Evolutionary conservation across 2,797 vertebrate genomes (phyloP), one percentile per base, ranked within the genome.

Genomic region (Ambastaia sidthimunki): DNA sequence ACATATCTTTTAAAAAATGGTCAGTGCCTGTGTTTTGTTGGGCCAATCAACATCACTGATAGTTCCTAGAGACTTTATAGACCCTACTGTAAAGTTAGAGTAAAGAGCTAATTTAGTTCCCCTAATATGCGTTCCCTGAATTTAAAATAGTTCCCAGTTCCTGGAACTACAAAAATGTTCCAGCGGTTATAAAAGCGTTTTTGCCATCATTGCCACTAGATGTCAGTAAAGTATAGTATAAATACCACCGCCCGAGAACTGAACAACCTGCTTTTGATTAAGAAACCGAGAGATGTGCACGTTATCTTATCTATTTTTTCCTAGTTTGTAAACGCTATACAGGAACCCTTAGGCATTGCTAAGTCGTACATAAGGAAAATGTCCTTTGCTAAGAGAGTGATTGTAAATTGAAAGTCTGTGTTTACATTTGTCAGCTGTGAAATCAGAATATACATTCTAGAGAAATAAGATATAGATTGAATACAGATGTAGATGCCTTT

Each of bases 401-500:
- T 77, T 59, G 37, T 7, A 48, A 72, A 65, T 41, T 37, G 18
- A 60, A 70, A 10, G 9, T 41, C 34, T 41, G 16, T 72, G 77
- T 73, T 72, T 66, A 72, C 34, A 55, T 71, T 72, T 72, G 70
- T 21, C 28, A 23, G 21, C 28, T 60, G 67, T 62, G 28, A 62
- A 71, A 63, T 37, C 50, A 63, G 59, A 37, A 71, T 6, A 2
- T 47, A 31, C 48, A 54, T 71, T 63, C 48, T 55, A 28, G 77
- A n/a, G 59, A 28, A 54, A 60, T 34, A 59, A 71, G 69, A 79
- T 0, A 0, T 15, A 25, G 57, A 78, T 63, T 70, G 16, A 25
- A n/a, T 65, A 34, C 70, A 80, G 69, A 66, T 80, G 48, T 79
- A 44, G 44, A 78, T 60, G 75, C 9, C 41, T 48, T 70, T 77